Base-by-base conservation (phyloP, 2,888 invertebrate species). In the Mesoligia furuncula region DNA sequence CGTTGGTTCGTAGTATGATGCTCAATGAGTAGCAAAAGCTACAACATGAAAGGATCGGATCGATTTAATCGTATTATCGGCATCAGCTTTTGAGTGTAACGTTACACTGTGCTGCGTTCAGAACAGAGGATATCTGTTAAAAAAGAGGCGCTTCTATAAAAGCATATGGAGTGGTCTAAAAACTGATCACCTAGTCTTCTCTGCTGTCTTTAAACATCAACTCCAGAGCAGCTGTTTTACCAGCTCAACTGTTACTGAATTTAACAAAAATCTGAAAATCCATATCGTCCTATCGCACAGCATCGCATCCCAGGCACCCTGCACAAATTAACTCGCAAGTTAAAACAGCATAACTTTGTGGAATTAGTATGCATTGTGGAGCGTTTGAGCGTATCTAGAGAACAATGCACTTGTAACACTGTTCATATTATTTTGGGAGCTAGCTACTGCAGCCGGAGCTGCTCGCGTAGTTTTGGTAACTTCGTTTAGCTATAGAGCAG, bases 291-390 rank as follows among this genome's bases (percentile, higher is more conserved):
- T 20, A 62, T 70, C 9, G 45, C 45, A 9, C 13, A 62, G 74
- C 42, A 17, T 4, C 62, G 57, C 69, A 65, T 31, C 42, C 75
- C 4, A 7, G 17, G 62, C 39, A 62, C 42, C 31, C 39, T 42
- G 27, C 69, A 68, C 59, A 80, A 87, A 89, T 89, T 81, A 87
- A 81, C 76, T 86, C 62, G 27, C 73, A 69, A 83, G 77, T 81
- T 85, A 87, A 84, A 85, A 85, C 80, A 78, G 79, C 71, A 82
- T 81, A 86, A 84, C 80, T 85, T 84, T 67, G 71, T 76, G 51
- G 67, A 85, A 90, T 89, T 87, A 90, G 86, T 87, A 81, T 89
- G 88, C 88, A 87, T 84, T 86, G 87, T 87, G 75, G 81, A 80
- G 75, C 77, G 67, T 75, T 81, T 65, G 86, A n/a, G 73, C 74